Conservation (phyloP, 1,140 invertebrate species). For the Ceratina japonica region DNA sequence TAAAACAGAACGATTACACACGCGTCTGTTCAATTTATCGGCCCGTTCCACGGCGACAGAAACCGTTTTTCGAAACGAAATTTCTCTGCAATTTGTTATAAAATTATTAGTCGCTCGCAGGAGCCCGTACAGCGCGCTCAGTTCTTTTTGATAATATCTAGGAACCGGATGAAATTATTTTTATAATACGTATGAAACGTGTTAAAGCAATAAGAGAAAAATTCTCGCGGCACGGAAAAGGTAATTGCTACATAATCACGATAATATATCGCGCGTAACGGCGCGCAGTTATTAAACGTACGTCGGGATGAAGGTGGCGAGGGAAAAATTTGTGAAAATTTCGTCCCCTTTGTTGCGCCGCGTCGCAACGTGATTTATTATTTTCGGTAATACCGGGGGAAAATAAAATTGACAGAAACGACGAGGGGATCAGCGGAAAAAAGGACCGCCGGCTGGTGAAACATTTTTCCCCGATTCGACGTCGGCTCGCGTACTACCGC, state of each 20-base stretch:
- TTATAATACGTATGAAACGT: neutral
- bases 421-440: neutral
- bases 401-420: constrained; percentile 28
- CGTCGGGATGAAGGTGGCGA: neutral
- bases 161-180: neutral
- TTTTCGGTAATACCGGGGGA: constrained; percentile 17
- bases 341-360: neutral
- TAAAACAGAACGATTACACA: neutral
- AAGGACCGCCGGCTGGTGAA: neutral
- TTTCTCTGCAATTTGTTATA: constrained; percentile 4
- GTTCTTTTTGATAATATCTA: neutral
- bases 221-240: neutral
- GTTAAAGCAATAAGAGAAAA: neutral
- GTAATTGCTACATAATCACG: neutral
- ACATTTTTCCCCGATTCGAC: constrained; percentile 35
- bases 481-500: neutral
- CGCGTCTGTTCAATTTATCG: constrained; percentile 17
- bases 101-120: constrained; percentile 16
- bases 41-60: too few species aligned
- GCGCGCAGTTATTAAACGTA: neutral
- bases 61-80: neutral
- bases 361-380: constrained; percentile 11
- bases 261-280: neutral
- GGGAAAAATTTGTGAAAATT: constrained; percentile 11
- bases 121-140: too few species aligned